Evolutionary conservation across 1,140 invertebrate species (phyloP).

Genomic region (Drosophila subobscura): DNA sequence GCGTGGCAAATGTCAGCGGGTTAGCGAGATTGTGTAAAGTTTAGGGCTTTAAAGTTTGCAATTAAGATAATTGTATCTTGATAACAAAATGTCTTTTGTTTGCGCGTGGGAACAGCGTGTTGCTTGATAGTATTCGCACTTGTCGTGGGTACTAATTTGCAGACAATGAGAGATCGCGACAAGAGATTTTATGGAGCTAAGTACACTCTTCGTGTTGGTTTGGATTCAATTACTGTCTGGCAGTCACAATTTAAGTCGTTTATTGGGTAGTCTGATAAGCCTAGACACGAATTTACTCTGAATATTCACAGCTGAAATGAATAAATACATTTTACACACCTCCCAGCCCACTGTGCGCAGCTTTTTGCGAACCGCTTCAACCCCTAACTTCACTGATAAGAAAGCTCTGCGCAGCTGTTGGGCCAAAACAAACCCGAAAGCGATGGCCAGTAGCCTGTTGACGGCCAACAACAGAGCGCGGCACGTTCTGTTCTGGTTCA

Average conservation of each 20-base stretch:
- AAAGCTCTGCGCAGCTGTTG: constrained; percentile 73
- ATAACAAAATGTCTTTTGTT: no score
- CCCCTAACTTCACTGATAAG: constrained; percentile 67
- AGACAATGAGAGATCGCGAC: no score
- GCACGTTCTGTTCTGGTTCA: constrained; percentile 44
- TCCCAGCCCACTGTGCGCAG: constrained; percentile 54
- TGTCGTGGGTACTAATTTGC: no score
- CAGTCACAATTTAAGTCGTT: no score
- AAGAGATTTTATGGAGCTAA: no score
- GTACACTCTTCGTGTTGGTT: no score
- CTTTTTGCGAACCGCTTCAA: constrained; percentile 48
- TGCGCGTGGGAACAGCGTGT: no score
- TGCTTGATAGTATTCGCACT: no score
- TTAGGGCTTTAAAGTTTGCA: background rate
- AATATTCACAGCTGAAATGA: background rate
- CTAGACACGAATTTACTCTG: background rate
- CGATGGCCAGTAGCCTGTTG: constrained; percentile 32
- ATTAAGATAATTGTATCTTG: background rate
- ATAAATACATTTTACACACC: background rate
- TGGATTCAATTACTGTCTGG: no score
- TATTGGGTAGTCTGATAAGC: background rate
- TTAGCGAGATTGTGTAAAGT: no score
- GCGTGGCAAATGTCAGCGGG: no score
- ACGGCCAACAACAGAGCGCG: constrained; percentile 20
- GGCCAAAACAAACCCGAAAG: constrained; percentile 59